Base-by-base conservation (phyloP, 2,797 vertebrate species). In the Enteromius thamalakanensis region DNA sequence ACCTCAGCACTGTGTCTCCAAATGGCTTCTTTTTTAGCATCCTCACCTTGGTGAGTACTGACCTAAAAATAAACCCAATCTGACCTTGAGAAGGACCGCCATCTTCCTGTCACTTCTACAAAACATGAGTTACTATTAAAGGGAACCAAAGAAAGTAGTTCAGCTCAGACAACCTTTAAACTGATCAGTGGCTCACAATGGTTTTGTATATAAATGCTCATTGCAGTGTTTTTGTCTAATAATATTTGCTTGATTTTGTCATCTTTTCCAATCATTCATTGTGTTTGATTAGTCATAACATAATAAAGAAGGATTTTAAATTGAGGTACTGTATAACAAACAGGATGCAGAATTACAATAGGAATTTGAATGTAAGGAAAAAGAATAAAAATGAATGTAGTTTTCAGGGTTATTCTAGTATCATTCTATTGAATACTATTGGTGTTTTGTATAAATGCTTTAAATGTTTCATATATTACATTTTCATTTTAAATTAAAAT, bases 41-140 rank as follows among this genome's bases (percentile, higher is more conserved):
- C 1, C 67, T 83, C 77, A 85, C 81, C 84, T 85, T 83, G 79
- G 60, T 72, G 77, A 77, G 71, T 49, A 29, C 64, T 87, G 82
- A 82, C 87, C 76, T 84, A 84, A 87, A 87, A 87, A 82, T 77
- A 84, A 80, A 55, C 55, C 70, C 21, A 42, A 76, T 75, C 51
- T 32, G 45, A 74, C 81, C 84, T 81, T 84, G 84, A 87, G 81
- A 68, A 64, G 47, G 7, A 29, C 69, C 42, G 29, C 42, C 62
- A 79, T 81, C 75, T 82, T 65, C 51, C 87, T 79, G 79, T 82
- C 62, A 82, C 68, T 70, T 71, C 67, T 29, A 62, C 79, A 80
- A 71, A 71, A 80, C 37, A 62, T 47, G 68, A 80, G 51, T 71
- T 45, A 80, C 79, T 71, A 47, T 60, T 60, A 58, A 58, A 79